Evolutionary conservation across 2,888 invertebrate species (phyloP).

Genomic region (Cecidostiba fungosa): DNA sequence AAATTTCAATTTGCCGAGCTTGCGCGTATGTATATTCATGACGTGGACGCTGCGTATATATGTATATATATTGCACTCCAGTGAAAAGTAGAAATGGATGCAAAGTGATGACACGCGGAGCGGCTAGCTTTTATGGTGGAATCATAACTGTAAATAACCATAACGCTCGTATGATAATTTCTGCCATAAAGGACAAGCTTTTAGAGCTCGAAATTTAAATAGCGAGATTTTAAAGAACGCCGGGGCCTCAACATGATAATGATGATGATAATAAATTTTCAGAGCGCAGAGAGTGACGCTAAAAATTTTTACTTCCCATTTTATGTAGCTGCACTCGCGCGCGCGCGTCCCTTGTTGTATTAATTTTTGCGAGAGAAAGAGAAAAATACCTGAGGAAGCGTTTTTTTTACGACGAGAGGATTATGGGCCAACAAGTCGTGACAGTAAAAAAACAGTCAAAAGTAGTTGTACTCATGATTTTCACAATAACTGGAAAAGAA

Average conservation of each 20-base stretch:
- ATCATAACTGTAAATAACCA: slow-evolving; percentile 54
- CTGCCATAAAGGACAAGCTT: slow-evolving; percentile 30
- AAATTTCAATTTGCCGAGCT: slow-evolving; percentile 43
- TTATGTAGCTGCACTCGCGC: neutral
- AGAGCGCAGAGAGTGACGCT: neutral
- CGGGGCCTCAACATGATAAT: neutral
- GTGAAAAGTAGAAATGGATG: slow-evolving; percentile 51
- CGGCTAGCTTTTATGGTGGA: slow-evolving; percentile 42
- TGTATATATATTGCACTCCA: neutral
- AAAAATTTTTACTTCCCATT: slow-evolving; percentile 2
- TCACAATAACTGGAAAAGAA: neutral
- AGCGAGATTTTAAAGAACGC: slow-evolving; percentile 12
- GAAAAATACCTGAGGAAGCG: neutral
- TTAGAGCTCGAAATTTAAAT: slow-evolving; percentile 42
- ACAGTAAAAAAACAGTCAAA: neutral
- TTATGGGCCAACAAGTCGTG: neutral
- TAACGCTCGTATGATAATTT: slow-evolving; percentile 49
- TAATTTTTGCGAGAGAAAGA: neutral
- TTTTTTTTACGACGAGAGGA: neutral
- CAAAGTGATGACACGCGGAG: slow-evolving; percentile 31
- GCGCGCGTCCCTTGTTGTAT: neutral
- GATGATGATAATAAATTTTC: neutral
- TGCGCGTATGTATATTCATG: slow-evolving; percentile 43
- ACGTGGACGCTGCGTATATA: neutral
- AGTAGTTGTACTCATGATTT: neutral